These are phyloP conservation scores for Sebastes cheni DNA, from an alignment of 2,797 vertebrate species.

Conservation along the genomic window DNA sequence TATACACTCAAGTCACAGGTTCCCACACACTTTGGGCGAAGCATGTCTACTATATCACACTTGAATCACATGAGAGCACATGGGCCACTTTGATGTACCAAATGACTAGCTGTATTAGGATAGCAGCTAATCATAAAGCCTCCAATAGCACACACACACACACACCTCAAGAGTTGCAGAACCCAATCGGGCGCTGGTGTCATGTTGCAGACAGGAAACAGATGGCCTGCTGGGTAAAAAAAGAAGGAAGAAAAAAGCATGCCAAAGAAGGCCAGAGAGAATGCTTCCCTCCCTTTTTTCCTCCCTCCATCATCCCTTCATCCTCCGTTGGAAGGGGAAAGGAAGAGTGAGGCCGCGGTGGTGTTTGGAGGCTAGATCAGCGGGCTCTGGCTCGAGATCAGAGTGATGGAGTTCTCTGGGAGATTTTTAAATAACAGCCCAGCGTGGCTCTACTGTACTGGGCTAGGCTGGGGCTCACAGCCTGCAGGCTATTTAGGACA, in stretches of 20 bases:
- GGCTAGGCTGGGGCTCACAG: conserved; percentile 23
- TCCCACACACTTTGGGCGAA: conserved; percentile 35
- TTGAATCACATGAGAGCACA: conserved; percentile 57
- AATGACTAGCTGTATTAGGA: conserved; percentile 47
- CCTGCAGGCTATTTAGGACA: conserved; percentile 54
- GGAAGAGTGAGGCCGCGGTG: conserved; percentile 41
- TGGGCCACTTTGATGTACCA: conserved; percentile 31
- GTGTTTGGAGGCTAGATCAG: conserved; percentile 63
- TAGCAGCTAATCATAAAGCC: conserved; percentile 53
- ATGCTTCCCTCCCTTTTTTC: conserved; percentile 17
- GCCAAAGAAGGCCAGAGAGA: conserved; percentile 66
- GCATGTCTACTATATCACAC: conserved; percentile 35
- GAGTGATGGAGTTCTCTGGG: conserved; percentile 57
- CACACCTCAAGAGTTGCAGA: conserved; percentile 44
- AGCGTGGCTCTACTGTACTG: conserved; percentile 49
- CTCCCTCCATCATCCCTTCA: conserved; percentile 51
- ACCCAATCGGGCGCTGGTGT: conserved; percentile 60
- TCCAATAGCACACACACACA: not conserved
- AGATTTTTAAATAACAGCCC: conserved; percentile 69
- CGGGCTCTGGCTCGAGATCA: conserved; percentile 69
- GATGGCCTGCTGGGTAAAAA: conserved; percentile 61
- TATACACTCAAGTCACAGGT: conserved; percentile 18
- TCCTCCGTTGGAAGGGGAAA: conserved; percentile 49
- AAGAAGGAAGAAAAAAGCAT: conserved; percentile 33
- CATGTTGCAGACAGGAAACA: conserved; percentile 79